Base-by-base conservation (phyloP, 2,888 invertebrate species). In the Campopleginae sp. region DNA sequence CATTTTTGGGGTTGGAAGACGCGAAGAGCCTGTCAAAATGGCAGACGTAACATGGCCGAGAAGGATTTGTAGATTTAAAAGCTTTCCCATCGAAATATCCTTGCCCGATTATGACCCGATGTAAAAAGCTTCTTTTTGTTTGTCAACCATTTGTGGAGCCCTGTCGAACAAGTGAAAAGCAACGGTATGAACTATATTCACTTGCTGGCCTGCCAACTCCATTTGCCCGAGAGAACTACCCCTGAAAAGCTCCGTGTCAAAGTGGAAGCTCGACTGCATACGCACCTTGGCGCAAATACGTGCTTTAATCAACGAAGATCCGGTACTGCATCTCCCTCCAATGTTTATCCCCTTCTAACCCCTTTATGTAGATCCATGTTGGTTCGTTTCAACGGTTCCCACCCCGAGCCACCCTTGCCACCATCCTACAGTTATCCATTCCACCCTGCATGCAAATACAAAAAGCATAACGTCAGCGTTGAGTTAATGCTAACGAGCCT, bases 291-390 rank as follows among this genome's bases (percentile, higher is more conserved):
- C 75, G 82, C 27, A 86, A 88, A 87, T 88, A 87, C 89, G 88
- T 88, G 87, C 86, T 88, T 87, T 88, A 88, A 89, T 89, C 87
- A 88, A 86, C 88, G 87, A 65, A 86, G 84, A 80, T 84, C 48
- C 85, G 80, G 17, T 46, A 61, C 48, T 46, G 19, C n/a, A 33
- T 23, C 76, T 42, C n/a, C 54, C 63, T 27, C 27, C 78, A 61
- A 44, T 68, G 27, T 68, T 46, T 68, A 46, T 27, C 27, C 68
- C 68, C 44, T 68, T 68, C 27, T 46, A 44, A 19, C 44, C 46
- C 14, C 19, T 46, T 23, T 46, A 68, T 68, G 68, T 14, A 46
- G 68, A 46, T 68, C n/a, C 61, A 58, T 31, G 42, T 61, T 74
- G 31, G 61, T 46, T 38, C n/a, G 58, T 58, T 58, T 27, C 27